Conservation (phyloP, 2,888 invertebrate species). For the Gryllus longicercus region DNA sequence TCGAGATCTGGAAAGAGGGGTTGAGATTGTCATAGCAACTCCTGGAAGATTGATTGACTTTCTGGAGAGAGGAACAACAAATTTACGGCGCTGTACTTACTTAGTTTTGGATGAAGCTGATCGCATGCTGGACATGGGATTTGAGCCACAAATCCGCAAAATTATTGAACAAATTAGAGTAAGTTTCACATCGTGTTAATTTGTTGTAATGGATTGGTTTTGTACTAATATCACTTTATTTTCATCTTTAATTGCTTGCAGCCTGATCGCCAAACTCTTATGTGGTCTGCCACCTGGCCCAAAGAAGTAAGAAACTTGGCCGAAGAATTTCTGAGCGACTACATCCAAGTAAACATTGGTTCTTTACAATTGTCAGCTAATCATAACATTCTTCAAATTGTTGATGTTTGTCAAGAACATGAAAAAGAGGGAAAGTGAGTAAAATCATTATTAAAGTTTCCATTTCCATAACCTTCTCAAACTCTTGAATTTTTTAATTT, state of each 20-base stretch:
- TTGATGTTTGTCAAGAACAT: constrained; percentile 89
- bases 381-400: constrained; percentile 88
- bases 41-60: constrained; percentile 93
- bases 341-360: constrained; percentile 96
- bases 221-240: neutral
- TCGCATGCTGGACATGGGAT: constrained; percentile 97
- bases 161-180: constrained; percentile 87
- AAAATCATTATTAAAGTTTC: too few species aligned
- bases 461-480: too few species aligned
- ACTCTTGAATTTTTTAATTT: too few species aligned
- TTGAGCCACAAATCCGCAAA: constrained; percentile 93
- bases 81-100: constrained; percentile 83
- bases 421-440: constrained; percentile 68
- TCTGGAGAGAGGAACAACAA: constrained; percentile 82
- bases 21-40: constrained; percentile 93
- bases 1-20: constrained; percentile 81
- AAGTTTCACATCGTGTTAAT: constrained; percentile 37
- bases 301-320: constrained; percentile 94
- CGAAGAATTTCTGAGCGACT: constrained; percentile 92
- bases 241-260: constrained; percentile 38
- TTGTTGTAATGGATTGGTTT: neutral
- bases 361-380: constrained; percentile 89
- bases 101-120: constrained; percentile 94
- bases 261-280: constrained; percentile 89
- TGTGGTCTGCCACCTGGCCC: constrained; percentile 99